Conservation (phyloP, 2,797 vertebrate species). For the Megaceryle alcyon region DNA sequence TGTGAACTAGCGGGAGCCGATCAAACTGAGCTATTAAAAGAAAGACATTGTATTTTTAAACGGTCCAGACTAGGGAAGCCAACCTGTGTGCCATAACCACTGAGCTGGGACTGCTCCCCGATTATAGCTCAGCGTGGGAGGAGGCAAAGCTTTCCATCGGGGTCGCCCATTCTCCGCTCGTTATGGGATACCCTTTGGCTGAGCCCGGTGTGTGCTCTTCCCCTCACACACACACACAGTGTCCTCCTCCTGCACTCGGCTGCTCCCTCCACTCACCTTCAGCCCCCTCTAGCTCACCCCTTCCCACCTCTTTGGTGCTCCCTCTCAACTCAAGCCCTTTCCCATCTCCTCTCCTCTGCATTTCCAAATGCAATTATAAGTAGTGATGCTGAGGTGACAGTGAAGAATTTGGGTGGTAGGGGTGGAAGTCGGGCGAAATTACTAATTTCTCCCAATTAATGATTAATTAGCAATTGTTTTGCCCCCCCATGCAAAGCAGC, state of each 20-base stretch:
- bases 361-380: fast-evolving
- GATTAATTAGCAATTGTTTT: not conserved
- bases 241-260: not conserved
- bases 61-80: conserved; percentile 68
- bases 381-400: fast-evolving
- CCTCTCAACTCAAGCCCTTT: fast-evolving
- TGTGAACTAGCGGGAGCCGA: conserved; percentile 72
- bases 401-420: fast-evolving
- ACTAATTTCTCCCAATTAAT: not conserved
- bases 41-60: conserved; percentile 77
- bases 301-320: not conserved
- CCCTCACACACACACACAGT: not conserved
- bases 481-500: not conserved
- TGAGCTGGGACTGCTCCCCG: conserved; percentile 66
- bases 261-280: not conserved
- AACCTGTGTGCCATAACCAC: conserved; percentile 65
- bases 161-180: conserved; percentile 49
- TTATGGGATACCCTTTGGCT: conserved; percentile 65
- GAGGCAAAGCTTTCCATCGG: conserved; percentile 70
- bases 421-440: fast-evolving
- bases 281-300: not conserved
- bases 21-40: conserved; percentile 77
- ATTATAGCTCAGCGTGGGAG: conserved; percentile 60
- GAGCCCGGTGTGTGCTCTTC: not conserved
- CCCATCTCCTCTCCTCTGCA: not conserved